phyloP scores from a whole-genome alignment of 1,140 invertebrate genomes.

The Brachionus rubens region DNA sequence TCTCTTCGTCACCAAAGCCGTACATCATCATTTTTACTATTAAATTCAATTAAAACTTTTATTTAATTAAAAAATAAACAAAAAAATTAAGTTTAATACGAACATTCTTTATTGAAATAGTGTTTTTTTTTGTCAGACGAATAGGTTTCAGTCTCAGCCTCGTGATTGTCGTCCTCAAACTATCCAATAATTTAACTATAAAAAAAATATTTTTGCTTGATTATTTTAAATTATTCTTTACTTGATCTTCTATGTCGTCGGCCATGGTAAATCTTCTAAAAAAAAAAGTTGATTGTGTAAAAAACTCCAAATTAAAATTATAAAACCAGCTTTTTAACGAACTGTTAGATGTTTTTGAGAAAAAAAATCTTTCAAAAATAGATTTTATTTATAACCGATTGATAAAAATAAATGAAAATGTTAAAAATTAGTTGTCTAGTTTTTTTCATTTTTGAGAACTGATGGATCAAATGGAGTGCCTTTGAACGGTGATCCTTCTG shows the following conservation, averaged over 20 bases:
- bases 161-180: constrained; percentile 44
- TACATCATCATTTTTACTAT: constrained; percentile 95
- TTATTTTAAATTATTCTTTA: neutral
- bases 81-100: neutral
- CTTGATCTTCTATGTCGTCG: constrained; percentile 41
- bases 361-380: too few relatives aligned
- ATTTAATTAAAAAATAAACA: neutral
- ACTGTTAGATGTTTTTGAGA: neutral
- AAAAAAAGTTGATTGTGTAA: neutral
- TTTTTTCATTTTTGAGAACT: constrained; percentile 54
- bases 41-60: neutral
- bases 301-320: too few relatives aligned
- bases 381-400: too few relatives aligned
- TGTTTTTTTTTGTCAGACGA: constrained; percentile 35
- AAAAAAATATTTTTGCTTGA: neutral
- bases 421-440: neutral
- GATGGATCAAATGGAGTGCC: constrained; percentile 75
- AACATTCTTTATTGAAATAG: constrained; percentile 32
- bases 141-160: constrained; percentile 6
- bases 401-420: too few relatives aligned
- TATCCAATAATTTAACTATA: too few relatives aligned
- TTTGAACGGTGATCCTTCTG: constrained; percentile 77
- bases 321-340: constrained; percentile 22
- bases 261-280: constrained; percentile 25
- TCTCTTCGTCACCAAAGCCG: constrained; percentile 98